Conservation (phyloP, 2,888 invertebrate species). For the Lasioglossum vierecki region DNA sequence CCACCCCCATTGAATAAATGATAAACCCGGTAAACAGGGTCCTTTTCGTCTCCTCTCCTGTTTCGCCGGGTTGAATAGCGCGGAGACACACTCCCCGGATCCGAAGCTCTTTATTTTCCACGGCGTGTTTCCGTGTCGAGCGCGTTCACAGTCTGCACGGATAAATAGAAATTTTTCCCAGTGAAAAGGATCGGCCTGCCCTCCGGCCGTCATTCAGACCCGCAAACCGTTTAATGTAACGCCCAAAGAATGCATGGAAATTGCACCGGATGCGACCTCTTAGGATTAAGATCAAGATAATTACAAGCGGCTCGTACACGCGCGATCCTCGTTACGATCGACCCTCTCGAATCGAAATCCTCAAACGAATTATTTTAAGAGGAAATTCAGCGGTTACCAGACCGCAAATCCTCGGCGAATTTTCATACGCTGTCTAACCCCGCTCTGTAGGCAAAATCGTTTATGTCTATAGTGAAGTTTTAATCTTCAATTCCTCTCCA, state of each 20-base stretch:
- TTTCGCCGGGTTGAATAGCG: slow-evolving; percentile 51
- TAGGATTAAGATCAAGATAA: slow-evolving; percentile 53
- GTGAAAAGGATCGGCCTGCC: slow-evolving; percentile 35
- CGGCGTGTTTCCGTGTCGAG: background rate
- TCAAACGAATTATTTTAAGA: background rate
- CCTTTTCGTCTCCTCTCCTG: slow-evolving; percentile 37
- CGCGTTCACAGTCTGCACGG: slow-evolving; percentile 47
- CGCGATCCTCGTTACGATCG: background rate
- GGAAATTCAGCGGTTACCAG: background rate
- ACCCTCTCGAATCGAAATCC: background rate
- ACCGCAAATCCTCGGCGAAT: background rate
- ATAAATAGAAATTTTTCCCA: slow-evolving; percentile 63
- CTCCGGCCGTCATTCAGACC: slow-evolving; percentile 45
- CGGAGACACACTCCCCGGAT: slow-evolving; percentile 32
- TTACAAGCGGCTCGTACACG: slow-evolving; percentile 17
- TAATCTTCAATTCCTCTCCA: too few relatives aligned
- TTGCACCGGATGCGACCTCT: slow-evolving; percentile 27
- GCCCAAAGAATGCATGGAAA: slow-evolving; percentile 56
- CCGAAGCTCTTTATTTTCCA: slow-evolving; percentile 13
- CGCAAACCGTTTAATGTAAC: slow-evolving; percentile 60
- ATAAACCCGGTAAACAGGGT: slow-evolving; percentile 60
- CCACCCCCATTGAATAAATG: slow-evolving; percentile 55
- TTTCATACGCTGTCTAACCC: background rate
- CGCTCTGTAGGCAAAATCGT: background rate
- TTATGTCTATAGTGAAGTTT: too few relatives aligned